Base-by-base conservation (phyloP, 2,113 vertebrate genomes). In the Hydrochoerus hydrochaeris region DNA sequence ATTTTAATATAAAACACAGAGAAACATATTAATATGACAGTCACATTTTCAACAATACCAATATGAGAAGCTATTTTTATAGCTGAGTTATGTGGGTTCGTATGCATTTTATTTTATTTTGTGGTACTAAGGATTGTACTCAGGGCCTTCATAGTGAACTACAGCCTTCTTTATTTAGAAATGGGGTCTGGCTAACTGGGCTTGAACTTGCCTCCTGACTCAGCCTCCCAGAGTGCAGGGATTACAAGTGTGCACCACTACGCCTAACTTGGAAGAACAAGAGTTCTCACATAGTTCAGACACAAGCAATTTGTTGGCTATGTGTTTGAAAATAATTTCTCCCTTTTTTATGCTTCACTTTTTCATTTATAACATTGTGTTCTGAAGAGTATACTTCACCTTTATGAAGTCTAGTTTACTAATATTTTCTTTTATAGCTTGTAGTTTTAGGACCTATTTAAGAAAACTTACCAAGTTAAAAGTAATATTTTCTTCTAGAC, bases 31-130 rank as follows among this genome's bases (percentile, higher is more conserved):
- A 49, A 81, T 57, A 69, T 73, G 49, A 46, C 20, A 83, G 63
- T 58, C 57, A 88, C 44, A 71, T 60, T 65, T 94, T 94, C 67
- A 94, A 87, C 20, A 96, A 57, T 20, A 85, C 24, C 16, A 71
- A 83, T 32, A 75, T 8, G 71, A 57, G 67, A 89, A 44, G 6
- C 52, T 78, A 46, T 35, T 22, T 90, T 63, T 71, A 46, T 8
- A 82, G 8, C 85, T 85, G 78, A 82, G 32, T 60, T 95, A 22
- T 60, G 5, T 63, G 35, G 22, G 26, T 90, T 93, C 30, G 78
- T 84, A 88, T 6, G 11, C 10, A 65, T 80, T 52, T 80, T 60
- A 52, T 81, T 54, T 54, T 81, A 60, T 60, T 58, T 58, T 84
- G 24, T 54, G 77, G 16, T 32, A 35, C 8, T 54, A 32, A 20